Evolutionary conservation across 2,888 invertebrate species (phyloP), one percentile per base, ranked within the genome.

Genomic region (Drosophila emarginata): DNA sequence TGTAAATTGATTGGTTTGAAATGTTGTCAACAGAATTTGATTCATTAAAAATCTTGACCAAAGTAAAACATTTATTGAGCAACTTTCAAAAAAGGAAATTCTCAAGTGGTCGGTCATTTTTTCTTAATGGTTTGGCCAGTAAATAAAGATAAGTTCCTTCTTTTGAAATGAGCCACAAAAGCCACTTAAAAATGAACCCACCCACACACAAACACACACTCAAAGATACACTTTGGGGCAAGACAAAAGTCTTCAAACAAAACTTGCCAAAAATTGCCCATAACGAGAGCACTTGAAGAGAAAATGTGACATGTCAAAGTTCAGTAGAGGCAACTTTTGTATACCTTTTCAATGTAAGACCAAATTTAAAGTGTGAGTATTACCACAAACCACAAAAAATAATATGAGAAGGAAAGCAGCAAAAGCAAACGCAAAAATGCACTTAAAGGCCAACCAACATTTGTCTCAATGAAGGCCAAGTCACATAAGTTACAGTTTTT

Each of bases 251-350:
- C 64, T 61, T 76, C 76, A 66, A 70, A 61, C 40, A 67, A 72
- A 68, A 84, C 69, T 84, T 81, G 84, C 80, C 78, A 80, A 81
- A 78, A 81, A 81, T 81, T 81, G 81, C 72, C 85, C 85, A 81
- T 85, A 87, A 87, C 81, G 79, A 87, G 79, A 87, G 85, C 82
- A 81, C 81, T 81, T 84, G 85, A 84, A 73, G 76, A 80, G 73
- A 76, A 40, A 81, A 84, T 84, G 81, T 78, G 79, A 84, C 85
- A 80, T 70, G 85, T 61, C 75, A 70, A 69, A 72, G 85, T 76
- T 81, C 67, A 54, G 45, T 1, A n/a, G 21, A 61, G 63, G 60
- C 74, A 61, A 59, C 53, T 61, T 51, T 64, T 37, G 66, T 57
- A 77, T 83, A 77, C 80, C 84, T 87, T 80, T 87, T 84, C 70